Base-by-base conservation (phyloP, 2,888 invertebrate genomes). In the Dolichopus griseipennis region DNA sequence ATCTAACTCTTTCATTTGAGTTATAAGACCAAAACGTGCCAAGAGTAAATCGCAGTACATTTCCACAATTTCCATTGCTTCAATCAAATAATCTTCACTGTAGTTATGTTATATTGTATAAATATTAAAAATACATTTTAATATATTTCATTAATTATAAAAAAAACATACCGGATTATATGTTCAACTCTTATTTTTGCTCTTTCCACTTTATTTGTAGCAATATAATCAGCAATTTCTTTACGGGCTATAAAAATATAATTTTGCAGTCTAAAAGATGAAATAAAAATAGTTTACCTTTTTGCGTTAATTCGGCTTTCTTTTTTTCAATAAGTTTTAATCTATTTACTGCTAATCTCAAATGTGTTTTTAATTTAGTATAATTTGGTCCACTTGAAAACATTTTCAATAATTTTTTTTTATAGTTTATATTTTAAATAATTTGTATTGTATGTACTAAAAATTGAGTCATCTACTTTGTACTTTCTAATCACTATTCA, bases 41-140 rank as follows among this genome's bases (percentile, higher is more conserved):
- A 99, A 82, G 64, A 99, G 81, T 67, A 99, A 84, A 83, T 99
- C 99, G 83, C 99, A 98, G 79, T 96, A 99, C 97, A 99, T 98
- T 84, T 99, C 99, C 0, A 99, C 88, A 69, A 99, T 87, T 84
- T 99, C 99, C 92, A 98, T 95, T 1, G 98, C 98, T 83, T 99
- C 99, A 4, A 99, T 97, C 82, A 98, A 86, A 80, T 99, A 99
- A 83, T 99, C 99, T 83, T 98, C 97, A 65, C 99, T 88, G 68
- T n/a, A 33, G 37, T n/a, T n/a, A n/a, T n/a, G n/a, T n/a, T n/a
- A n/a, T n/a, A n/a, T 61, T 6, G 27, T 61, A 65, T 27, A 41
- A 64, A 3, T 27, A 27, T 27, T 27, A 27, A 27, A 27, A 27
- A 27, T 27, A 27, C n/a, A n/a, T 6, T 61, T 61, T 61, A 18